Base-by-base conservation (phyloP, 2,797 vertebrate genomes). In the Characodon lateralis region DNA sequence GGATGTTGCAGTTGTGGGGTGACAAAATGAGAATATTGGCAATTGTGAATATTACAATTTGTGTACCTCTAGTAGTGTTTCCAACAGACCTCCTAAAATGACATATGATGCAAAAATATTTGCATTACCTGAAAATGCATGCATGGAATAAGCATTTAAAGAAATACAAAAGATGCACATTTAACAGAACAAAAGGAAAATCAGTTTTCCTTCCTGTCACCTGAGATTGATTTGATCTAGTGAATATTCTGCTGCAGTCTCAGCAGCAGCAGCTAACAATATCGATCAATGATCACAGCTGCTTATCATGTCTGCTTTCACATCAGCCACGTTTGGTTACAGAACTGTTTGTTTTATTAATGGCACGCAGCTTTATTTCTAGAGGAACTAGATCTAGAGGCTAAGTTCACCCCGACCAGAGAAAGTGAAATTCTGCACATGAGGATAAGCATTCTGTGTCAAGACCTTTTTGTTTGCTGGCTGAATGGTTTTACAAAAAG, bases 191-290 rank as follows among this genome's bases (percentile, higher is more conserved):
- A 78, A 76, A 78, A 61, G 55, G 41, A 69, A 58, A 77, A 73
- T 61, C 13, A 0, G 55, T 79, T 63, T 80, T 88, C 88, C 41
- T 76, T 73, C 55, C 71, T 71, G 73, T 85, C 85, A 83, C 71
- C 81, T 81, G 76, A 39, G 76, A 65, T n/a, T 78, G 76, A 78
- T 83, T 71, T 50, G 65, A 90, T 82, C 68, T 79, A 50, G 53
- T 86, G 77, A 87, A 82, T 88, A 82, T 82, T 78, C 87, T 77
- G 83, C 82, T 84, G 84, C 83, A 85, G 69, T 65, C 81, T 83
- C 82, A 41, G 35, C 31, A 24, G 61, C 35, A 66, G 63, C 63
- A 66, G 35, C 31, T 66, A 66, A 39, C 63, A 22, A 41, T 41
- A 1, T 87, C 84, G 78, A 88, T 85, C 79, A 81, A 69, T 70